phyloP scores from a whole-genome alignment of 2,888 invertebrate species.

The Drosophila lacicola region DNA sequence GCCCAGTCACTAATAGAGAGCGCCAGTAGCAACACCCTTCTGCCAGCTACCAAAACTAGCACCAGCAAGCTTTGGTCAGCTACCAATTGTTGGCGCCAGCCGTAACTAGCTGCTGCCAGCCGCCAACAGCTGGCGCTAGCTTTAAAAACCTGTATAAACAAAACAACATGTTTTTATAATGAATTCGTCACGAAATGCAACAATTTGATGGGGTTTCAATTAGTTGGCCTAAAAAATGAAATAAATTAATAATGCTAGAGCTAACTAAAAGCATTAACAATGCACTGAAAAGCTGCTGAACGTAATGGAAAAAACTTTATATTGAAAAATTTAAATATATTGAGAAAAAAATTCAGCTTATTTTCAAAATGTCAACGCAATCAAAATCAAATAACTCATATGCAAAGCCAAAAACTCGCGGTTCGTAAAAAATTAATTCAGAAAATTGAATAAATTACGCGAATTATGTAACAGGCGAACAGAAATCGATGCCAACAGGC shows the following conservation, averaged over 20 bases:
- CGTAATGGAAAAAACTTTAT: background rate
- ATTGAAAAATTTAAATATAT: no score
- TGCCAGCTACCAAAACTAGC: no score
- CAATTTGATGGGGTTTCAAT: constrained; percentile 6
- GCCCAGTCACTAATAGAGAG: background rate
- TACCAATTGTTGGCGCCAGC: constrained; percentile 9
- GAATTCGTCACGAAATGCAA: constrained; percentile 14
- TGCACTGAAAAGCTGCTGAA: no score
- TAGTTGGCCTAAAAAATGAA: background rate
- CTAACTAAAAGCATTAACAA: no score
- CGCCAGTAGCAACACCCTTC: background rate
- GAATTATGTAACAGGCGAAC: constrained; percentile 82
- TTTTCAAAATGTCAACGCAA: constrained; percentile 19
- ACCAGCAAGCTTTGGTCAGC: no score
- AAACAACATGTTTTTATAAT: background rate
- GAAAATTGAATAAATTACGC: constrained; percentile 84
- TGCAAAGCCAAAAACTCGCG: constrained; percentile 54
- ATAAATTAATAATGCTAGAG: no score
- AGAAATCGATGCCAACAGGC: constrained; percentile 54
- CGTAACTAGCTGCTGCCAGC: background rate
- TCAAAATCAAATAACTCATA: constrained; percentile 54
- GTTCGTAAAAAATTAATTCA: constrained; percentile 76
- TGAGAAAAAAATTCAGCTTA: constrained; percentile 5
- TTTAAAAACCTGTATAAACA: background rate
- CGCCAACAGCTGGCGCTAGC: background rate